Base-by-base conservation (phyloP, 2,113 vertebrate species). In the Oriolus oriolus region DNA sequence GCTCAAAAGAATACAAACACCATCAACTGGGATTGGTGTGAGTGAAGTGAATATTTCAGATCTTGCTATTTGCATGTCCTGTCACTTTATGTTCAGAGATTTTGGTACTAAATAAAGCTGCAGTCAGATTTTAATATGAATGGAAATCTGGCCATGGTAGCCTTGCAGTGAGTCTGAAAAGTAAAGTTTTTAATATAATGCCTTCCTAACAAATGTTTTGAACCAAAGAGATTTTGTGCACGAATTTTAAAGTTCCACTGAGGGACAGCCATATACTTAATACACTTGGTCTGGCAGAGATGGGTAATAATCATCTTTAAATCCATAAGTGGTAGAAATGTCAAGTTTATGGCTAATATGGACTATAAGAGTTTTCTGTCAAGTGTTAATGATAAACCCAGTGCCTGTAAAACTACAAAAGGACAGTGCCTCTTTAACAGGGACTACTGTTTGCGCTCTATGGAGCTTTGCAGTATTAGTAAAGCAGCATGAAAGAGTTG, bases 401-500 rank as follows among this genome's bases (percentile, higher is more conserved):
- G 87, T 91, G 96, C 92, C 81, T 69, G 84, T 88, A 85, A 93
- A 93, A 80, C 93, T 93, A 85, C 95, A 97, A 97, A 97, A 97
- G 95, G 97, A 95, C 91, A 31, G 88, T 93, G 92, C 97, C 96
- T 98, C 97, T 97, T 98, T 98, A 97, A 97, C 87, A 30, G 94
- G 93, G 91, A 93, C 96, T 89, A 93, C 82, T 96, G 84, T 97
- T 97, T 93, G 95, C 86, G 95, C 97, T 97, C 97, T 87, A 75
- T 97, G 96, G 97, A 98, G 97, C 98, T 98, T 97, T 96, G 73
- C 96, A 82, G 97, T 94, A 87, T 97, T 97, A 96, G 96, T 97
- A 97, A 98, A 98, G 98, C 98, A 98, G 98, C 97, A 97, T 98
- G 98, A 98, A 98, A 98, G 97, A 98, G 97, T 98, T 98, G 98